phyloP scores from a whole-genome alignment of 2,797 vertebrate genomes.

The Danionella dracula region DNA sequence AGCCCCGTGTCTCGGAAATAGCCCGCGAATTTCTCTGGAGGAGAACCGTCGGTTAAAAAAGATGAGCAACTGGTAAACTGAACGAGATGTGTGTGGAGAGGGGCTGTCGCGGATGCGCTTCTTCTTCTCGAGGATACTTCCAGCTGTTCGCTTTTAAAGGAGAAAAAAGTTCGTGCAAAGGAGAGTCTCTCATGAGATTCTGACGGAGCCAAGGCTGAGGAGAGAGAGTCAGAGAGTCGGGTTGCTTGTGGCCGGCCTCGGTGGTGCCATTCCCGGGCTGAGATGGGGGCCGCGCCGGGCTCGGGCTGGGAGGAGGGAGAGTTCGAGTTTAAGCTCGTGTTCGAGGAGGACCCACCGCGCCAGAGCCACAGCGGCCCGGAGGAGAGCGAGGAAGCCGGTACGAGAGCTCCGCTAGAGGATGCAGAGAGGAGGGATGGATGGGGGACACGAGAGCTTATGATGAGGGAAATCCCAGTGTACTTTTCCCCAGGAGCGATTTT shows the following conservation, averaged over 20 bases:
- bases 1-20: slow-evolving; percentile 14
- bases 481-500: no score
- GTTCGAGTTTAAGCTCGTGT: slow-evolving; percentile 89
- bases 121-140: slow-evolving; percentile 6
- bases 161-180: background rate
- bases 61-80: slow-evolving; percentile 14
- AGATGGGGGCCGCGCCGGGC: slow-evolving; percentile 84
- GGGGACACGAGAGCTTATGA: background rate
- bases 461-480: no score
- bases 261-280: slow-evolving; percentile 19
- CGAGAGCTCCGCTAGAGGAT: slow-evolving; percentile 54
- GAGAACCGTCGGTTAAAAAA: slow-evolving; percentile 4
- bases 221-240: background rate
- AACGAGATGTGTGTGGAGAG: background rate
- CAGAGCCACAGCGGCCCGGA: slow-evolving; percentile 59
- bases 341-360: slow-evolving; percentile 78
- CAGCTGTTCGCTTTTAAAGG: background rate
- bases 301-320: slow-evolving; percentile 87
- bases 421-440: background rate
- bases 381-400: slow-evolving; percentile 23
- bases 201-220: background rate
- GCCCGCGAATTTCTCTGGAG: slow-evolving; percentile 8
- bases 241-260: slow-evolving; percentile 35
- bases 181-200: background rate
- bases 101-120: background rate